phyloP scores from a whole-genome alignment of 2,888 invertebrate species.

The Blastobasis adustella region DNA sequence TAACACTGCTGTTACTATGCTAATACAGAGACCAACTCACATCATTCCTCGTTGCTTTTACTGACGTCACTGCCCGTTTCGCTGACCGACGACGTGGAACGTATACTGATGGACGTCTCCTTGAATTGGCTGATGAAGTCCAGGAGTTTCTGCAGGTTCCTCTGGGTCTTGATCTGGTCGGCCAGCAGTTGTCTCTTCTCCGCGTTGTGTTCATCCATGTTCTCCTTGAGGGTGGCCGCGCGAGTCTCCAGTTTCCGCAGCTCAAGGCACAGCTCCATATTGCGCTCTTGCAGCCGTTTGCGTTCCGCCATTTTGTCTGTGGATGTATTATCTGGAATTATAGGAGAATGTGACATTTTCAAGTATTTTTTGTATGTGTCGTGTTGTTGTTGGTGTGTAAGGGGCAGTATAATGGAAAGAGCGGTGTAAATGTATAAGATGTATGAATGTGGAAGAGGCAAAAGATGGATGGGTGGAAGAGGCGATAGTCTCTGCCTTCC shows the following conservation, averaged over 20 bases:
- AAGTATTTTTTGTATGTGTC: too few relatives aligned
- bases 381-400: too few relatives aligned
- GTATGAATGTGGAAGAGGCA: too few relatives aligned
- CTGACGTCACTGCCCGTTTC: conserved; percentile 60
- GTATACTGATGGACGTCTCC: conserved; percentile 57
- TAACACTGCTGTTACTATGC: neutral
- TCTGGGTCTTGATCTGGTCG: conserved; percentile 64
- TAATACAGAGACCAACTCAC: conserved; percentile 19
- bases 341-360: too few relatives aligned
- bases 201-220: conserved; percentile 60
- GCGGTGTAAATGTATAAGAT: too few relatives aligned
- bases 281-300: conserved; percentile 59
- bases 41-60: conserved; percentile 62
- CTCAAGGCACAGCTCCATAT: conserved; percentile 60
- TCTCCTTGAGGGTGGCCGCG: conserved; percentile 59
- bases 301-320: conserved; percentile 63
- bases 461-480: too few relatives aligned
- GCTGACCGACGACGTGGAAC: conserved; percentile 55
- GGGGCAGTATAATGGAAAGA: too few relatives aligned
- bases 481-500: too few relatives aligned
- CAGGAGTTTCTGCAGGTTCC: conserved; percentile 63
- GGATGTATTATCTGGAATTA: conserved; percentile 7
- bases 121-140: conserved; percentile 69
- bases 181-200: conserved; percentile 62
- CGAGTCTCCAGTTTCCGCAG: conserved; percentile 59